Base-by-base conservation (phyloP, 2,888 invertebrate genomes). In the Tyria jacobaeae region DNA sequence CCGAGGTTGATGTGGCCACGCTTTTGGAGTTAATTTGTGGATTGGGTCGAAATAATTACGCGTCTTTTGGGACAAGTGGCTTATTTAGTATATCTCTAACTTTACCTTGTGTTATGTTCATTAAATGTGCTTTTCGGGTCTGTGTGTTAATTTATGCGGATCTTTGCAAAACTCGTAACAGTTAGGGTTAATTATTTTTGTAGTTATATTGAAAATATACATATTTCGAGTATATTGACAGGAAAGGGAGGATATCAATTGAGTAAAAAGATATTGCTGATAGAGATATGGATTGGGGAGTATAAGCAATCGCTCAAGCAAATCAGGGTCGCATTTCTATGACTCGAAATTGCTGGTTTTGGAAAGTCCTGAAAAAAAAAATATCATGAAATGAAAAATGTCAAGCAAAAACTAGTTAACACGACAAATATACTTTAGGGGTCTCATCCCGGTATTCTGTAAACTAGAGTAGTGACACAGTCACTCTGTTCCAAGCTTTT, bases 1-100 rank as follows among this genome's bases (percentile, higher is more conserved):
- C 83, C 88, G 84, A 76, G 69, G 72, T 62, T 88, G 79, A 80
- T 66, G 82, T 82, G 78, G 66, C 87, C 80, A 89, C 74, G 70
- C 53, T 73, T 52, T 65, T 64, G 34, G 21, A 48, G 47, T 39
- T 62, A 59, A 64, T 75, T 70, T 47, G 66, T 68, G 75, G 76
- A 78, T 70, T 49, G 37, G 57, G 49, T 57, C 50, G 74, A 62
- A 34, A n/a, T 65, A 59, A 70, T 68, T 68, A 63, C 63, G 41
- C 47, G 55, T 62, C 59, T 41, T 48, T 70, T 61, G 14, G 49
- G 52, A 49, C 50, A 56, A 61, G 35, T 67, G 54, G 64, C 62
- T 52, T 60, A 63, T 66, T 51, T 37, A 64, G 51, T 49, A 48
- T 53, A 53, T 51, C 24, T 52, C 21, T 61, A 37, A 48, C 35